Evolutionary conservation across 2,797 vertebrate genomes (phyloP).

Genomic region (Chelon auratus): DNA sequence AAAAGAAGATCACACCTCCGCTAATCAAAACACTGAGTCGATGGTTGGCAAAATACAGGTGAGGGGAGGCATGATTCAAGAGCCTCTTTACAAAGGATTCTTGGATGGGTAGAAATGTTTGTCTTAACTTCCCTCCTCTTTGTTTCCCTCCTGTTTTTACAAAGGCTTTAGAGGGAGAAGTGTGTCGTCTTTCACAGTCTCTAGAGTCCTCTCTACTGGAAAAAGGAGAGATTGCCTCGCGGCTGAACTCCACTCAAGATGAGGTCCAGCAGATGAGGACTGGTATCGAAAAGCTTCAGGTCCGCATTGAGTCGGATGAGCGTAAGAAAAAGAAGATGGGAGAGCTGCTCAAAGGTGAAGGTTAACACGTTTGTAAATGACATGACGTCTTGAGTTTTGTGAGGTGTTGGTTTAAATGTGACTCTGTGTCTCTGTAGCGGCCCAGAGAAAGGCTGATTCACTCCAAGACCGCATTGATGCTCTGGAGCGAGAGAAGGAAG

Average conservation of each 20-base stretch:
- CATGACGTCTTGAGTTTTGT: not conserved
- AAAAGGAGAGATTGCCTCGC: constrained; percentile 88
- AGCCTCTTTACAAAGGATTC: no score
- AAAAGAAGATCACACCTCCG: constrained; percentile 80
- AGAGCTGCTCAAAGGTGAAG: constrained; percentile 85
- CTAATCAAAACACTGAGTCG: constrained; percentile 79
- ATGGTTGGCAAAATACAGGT: constrained; percentile 85
- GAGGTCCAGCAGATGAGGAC: constrained; percentile 87
- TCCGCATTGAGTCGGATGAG: constrained; percentile 93
- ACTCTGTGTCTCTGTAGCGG: constrained; percentile 60
- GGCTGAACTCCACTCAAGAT: constrained; percentile 88
- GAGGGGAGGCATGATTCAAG: not conserved
- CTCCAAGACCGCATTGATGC: constrained; percentile 89
- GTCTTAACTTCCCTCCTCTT: not conserved
- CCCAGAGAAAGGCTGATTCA: constrained; percentile 84
- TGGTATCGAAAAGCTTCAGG: constrained; percentile 92
- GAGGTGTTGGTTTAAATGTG: constrained; percentile 22
- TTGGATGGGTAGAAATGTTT: not conserved
- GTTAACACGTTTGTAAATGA: not conserved
- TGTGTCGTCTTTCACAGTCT: constrained; percentile 81
- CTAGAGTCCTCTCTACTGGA: constrained; percentile 89
- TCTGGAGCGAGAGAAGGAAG: constrained; percentile 89
- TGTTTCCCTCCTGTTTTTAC: constrained; percentile 1
- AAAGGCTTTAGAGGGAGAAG: constrained; percentile 81
- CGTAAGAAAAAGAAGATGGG: constrained; percentile 83